Conservation (phyloP, 2,797 vertebrate species). For the Toxotes lorentzi region DNA sequence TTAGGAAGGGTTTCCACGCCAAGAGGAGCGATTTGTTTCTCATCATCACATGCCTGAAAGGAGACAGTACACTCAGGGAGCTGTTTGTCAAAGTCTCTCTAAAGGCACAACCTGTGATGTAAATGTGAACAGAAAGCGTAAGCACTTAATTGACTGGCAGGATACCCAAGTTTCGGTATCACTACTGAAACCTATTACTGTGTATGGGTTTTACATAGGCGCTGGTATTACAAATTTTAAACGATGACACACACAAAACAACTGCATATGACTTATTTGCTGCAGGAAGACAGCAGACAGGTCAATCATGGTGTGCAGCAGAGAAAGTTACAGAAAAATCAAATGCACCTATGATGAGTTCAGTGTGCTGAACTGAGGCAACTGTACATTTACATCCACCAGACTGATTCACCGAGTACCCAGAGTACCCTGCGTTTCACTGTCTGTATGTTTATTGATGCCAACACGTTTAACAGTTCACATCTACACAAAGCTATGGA, state of each 20-base stretch:
- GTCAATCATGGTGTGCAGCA: neutral
- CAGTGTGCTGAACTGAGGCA: neutral
- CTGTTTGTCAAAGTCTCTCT: slow-evolving; percentile 5
- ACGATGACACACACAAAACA: neutral
- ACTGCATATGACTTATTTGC: neutral
- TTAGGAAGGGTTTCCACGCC: slow-evolving; percentile 6
- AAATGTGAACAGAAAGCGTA: neutral
- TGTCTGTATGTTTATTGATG: neutral
- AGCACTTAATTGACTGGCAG: neutral
- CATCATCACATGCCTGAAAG: slow-evolving; percentile 1
- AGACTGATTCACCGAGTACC: neutral
- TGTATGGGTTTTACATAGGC: neutral
- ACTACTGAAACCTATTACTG: neutral
- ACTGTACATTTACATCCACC: neutral
- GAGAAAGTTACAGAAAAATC: neutral
- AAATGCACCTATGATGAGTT: too few relatives aligned
- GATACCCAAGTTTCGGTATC: neutral
- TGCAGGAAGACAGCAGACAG: neutral
- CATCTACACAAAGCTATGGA: neutral
- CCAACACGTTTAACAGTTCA: neutral
- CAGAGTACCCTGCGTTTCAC: neutral
- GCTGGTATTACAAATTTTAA: neutral
- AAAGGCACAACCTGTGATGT: neutral
- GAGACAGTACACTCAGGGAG: neutral
- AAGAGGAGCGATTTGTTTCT: neutral